Conservation (phyloP, 2,888 invertebrate species). For the Acrobeloides nanus region DNA sequence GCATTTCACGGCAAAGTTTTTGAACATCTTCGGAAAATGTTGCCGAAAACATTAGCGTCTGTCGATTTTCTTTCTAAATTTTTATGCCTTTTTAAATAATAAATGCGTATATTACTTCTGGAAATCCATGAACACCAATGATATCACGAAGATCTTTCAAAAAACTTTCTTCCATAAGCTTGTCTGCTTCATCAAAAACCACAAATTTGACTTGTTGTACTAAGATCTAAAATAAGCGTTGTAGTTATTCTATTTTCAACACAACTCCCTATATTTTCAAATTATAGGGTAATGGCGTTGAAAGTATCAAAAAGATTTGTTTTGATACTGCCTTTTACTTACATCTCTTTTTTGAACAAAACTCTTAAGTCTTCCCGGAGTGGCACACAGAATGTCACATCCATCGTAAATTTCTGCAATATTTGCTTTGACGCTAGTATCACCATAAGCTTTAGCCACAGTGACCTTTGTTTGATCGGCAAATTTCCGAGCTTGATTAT, state of each 20-base stretch:
- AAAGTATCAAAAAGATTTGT: too few relatives aligned
- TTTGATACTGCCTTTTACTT: not conserved
- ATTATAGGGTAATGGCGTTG: not conserved
- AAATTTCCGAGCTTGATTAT: constrained; percentile 26
- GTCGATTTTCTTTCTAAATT: constrained; percentile 28
- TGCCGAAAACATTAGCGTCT: constrained; percentile 34
- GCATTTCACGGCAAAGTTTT: constrained; percentile 9
- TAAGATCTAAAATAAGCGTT: constrained; percentile 6
- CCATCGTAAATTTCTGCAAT: constrained; percentile 55
- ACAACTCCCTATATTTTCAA: too few relatives aligned
- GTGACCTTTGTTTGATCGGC: constrained; percentile 17
- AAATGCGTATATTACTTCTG: constrained; percentile 12
- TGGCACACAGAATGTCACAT: constrained; percentile 62
- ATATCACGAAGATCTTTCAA: constrained; percentile 18
- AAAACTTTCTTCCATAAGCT: constrained; percentile 66
- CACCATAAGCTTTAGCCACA: constrained; percentile 27
- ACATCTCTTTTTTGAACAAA: constrained; percentile 16
- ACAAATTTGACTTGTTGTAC: constrained; percentile 57
- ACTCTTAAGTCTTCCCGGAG: constrained; percentile 19
- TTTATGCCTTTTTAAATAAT: not conserved
- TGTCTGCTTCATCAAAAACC: constrained; percentile 74
- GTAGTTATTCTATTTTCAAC: too few relatives aligned
- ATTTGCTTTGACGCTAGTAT: constrained; percentile 19
- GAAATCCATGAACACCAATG: constrained; percentile 11
- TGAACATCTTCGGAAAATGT: constrained; percentile 20